These are phyloP conservation scores for Ianthella basta DNA, from an alignment of 37 sponge, comb jelly and placozoan species.

Conservation along the genomic window DNA sequence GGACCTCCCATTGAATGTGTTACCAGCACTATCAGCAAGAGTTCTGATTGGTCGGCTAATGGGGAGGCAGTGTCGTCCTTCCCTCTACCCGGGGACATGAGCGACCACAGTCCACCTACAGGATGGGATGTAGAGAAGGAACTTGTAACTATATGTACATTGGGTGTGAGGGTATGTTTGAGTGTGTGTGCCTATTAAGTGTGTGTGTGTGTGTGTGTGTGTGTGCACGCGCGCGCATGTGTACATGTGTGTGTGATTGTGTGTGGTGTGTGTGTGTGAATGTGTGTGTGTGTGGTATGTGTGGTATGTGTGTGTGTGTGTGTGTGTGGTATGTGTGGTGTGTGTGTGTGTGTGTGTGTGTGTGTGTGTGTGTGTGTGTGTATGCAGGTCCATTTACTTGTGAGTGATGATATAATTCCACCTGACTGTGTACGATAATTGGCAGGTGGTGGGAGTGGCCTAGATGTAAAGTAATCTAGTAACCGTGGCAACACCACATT, in stretches of 20 bases:
- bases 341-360: too few relatives aligned
- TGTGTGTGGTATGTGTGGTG: too few relatives aligned
- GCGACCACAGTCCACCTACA: conserved; percentile 84
- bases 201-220: background rate
- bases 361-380: too few relatives aligned
- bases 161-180: too few relatives aligned
- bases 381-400: conserved; percentile 25
- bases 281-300: too few relatives aligned
- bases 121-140: background rate
- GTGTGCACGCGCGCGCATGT: background rate
- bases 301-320: too few relatives aligned
- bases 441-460: conserved; percentile 66
- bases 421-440: conserved; percentile 48
- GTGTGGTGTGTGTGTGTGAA: too few relatives aligned
- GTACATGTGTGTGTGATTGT: background rate
- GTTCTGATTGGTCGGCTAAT: conserved; percentile 71
- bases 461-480: conserved; percentile 52
- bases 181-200: too few relatives aligned
- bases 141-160: background rate
- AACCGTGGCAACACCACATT: conserved; percentile 49
- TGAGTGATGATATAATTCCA: conserved; percentile 70
- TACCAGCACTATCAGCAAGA: conserved; percentile 70
- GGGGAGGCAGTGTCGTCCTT: conserved; percentile 39
- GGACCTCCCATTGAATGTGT: conserved; percentile 45
- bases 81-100: conserved; percentile 35